Evolutionary conservation across 2,797 vertebrate species (phyloP).

Genomic region (Anomalospiza imberbis): DNA sequence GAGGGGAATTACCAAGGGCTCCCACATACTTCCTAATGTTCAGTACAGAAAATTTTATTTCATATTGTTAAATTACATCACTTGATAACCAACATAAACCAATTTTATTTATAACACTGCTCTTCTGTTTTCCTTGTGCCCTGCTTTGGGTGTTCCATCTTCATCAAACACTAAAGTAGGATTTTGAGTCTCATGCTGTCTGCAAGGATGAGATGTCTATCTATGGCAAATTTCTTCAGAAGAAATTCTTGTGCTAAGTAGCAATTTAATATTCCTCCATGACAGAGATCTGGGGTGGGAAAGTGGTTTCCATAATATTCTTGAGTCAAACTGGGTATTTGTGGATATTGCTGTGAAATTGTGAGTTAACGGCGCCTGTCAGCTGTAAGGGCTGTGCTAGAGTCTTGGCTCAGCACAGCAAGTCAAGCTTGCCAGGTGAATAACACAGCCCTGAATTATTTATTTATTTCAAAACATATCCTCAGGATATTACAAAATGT

Average conservation of each 20-base stretch:
- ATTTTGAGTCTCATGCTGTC: background rate
- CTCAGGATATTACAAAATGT: background rate
- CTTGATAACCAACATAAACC: background rate
- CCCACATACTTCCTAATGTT: background rate
- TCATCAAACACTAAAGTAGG: background rate
- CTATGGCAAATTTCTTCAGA: background rate
- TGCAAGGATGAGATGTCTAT: background rate
- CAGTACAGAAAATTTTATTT: background rate
- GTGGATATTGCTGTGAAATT: background rate
- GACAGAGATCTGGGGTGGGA: background rate
- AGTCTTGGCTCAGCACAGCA: background rate
- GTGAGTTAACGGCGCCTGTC: background rate
- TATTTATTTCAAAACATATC: conserved; percentile 27
- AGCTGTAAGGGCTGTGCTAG: fast-evolving
- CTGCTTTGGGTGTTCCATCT: background rate
- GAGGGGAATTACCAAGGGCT: conserved; percentile 35
- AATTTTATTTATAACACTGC: background rate
- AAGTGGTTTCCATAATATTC: background rate
- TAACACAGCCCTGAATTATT: background rate
- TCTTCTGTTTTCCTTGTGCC: background rate
- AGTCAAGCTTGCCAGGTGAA: background rate
- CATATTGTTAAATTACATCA: conserved; percentile 18
- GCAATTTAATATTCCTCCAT: background rate
- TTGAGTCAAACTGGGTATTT: background rate
- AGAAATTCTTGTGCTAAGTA: conserved; percentile 10